phyloP scores from a whole-genome alignment of 1,140 invertebrate species.

The Atta colombica region DNA sequence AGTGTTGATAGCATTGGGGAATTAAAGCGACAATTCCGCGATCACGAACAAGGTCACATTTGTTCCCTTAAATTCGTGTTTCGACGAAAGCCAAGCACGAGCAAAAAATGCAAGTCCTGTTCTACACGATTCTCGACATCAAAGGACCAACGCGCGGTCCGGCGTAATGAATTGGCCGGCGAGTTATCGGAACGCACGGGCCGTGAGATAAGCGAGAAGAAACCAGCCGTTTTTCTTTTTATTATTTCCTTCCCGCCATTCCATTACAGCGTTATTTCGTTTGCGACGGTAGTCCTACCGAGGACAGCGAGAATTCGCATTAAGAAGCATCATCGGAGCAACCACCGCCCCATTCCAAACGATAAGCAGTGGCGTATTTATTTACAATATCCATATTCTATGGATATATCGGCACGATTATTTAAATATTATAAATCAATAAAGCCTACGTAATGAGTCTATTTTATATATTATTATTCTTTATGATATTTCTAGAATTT shows the following conservation, averaged over 20 bases:
- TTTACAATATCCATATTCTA: slow-evolving; percentile 23
- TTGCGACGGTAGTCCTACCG: slow-evolving; percentile 50
- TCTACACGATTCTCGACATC: slow-evolving; percentile 45
- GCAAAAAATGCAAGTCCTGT: slow-evolving; percentile 20
- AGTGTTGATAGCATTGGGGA: too few relatives aligned
- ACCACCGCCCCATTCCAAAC: neutral
- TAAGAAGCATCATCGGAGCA: slow-evolving; percentile 38
- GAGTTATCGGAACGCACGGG: slow-evolving; percentile 48
- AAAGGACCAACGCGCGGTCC: slow-evolving; percentile 31
- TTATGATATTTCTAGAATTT: neutral
- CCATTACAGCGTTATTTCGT: slow-evolving; percentile 65
- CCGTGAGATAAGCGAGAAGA: slow-evolving; percentile 56
- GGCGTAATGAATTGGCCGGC: slow-evolving; percentile 51
- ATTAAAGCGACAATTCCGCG: slow-evolving; percentile 32
- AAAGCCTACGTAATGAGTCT: neutral
- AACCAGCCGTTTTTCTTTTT: slow-evolving; percentile 50
- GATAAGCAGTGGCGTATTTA: slow-evolving; percentile 49
- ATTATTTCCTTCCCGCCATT: slow-evolving; percentile 54
- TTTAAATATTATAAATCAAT: neutral
- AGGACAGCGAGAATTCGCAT: slow-evolving; percentile 60
- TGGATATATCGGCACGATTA: neutral
- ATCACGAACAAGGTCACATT: slow-evolving; percentile 40
- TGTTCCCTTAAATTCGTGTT: slow-evolving; percentile 49
- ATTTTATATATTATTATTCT: neutral
- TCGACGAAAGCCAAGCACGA: slow-evolving; percentile 37